Evolutionary conservation across 2,888 invertebrate genomes (phyloP), one percentile per base, ranked within the genome.

Genomic region (Tenthredo amoena): DNA sequence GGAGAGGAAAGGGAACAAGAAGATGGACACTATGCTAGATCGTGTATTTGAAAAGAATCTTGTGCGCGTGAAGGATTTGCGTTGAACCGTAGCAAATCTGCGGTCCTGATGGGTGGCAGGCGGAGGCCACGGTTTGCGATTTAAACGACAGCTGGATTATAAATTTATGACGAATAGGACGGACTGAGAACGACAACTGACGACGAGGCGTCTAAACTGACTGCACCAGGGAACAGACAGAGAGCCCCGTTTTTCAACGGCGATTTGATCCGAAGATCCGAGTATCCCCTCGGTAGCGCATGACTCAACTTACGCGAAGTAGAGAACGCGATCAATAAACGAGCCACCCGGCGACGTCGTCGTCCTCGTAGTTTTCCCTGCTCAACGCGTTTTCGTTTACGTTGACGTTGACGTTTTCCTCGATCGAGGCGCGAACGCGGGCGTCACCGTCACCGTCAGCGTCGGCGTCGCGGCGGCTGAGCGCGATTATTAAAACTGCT

Each of bases 241-340:
- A n/a, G 55, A 55, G 55, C 6, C 55, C 55, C 55, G 55, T 55
- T 55, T 43, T 43, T 21, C 43, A 43, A 26, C 43, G 7, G 31
- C 77, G 77, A 47, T 55, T 50, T 77, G 62, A 58, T 62, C 81
- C 47, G 83, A 83, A 68, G 81, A 81, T 62, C 81, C 81, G 81
- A 81, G 77, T 77, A 31, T 40, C 81, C 81, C 83, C 47, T 68
- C 68, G 83, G 18, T 31, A 71, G 83, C 83, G 83, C 83, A 83
- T 83, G 83, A 83, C 83, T 83, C 83, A 83, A 83, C 74, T 47
- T 43, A 21, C 21, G 68, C 76, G 43, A 43, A 21, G 37, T 72
- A 37, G 37, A 18, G 18, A 37, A 21, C 47, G 31, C 76, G 76
- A 76, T 76, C 76, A 76, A 76, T 76, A 76, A 62, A 62, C 26